phyloP scores from a whole-genome alignment of 2,888 invertebrate genomes.

The Temnothorax unifasciatus region DNA sequence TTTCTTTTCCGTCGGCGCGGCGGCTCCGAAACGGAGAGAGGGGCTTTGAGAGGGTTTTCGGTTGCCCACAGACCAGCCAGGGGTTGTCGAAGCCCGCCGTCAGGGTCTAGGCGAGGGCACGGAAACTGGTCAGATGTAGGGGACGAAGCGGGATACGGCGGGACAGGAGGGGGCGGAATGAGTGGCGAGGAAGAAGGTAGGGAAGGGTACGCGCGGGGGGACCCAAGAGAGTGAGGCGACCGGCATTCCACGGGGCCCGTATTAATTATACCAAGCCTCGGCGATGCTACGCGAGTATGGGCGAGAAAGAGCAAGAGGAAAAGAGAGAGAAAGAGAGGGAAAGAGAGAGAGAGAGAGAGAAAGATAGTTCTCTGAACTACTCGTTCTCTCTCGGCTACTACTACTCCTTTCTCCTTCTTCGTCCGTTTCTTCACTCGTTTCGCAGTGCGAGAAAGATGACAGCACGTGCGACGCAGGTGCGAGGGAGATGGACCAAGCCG shows the following conservation, averaged over 20 bases:
- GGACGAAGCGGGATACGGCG: slow-evolving; percentile 58
- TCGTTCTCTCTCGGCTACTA: slow-evolving; percentile 47
- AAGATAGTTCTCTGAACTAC: slow-evolving; percentile 54
- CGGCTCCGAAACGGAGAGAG: slow-evolving; percentile 47
- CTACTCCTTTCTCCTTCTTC: slow-evolving; percentile 40
- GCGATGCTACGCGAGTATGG: slow-evolving; percentile 81
- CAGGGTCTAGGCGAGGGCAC: slow-evolving; percentile 76
- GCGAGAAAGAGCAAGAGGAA: slow-evolving; percentile 73
- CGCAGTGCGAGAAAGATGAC: slow-evolving; percentile 50
- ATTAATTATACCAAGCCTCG: slow-evolving; percentile 85
- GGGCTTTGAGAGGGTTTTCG: slow-evolving; percentile 51
- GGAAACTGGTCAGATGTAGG: slow-evolving; percentile 80
- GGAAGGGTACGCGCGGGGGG: slow-evolving; percentile 60
- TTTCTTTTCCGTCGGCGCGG: slow-evolving; percentile 49
- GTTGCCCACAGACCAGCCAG: slow-evolving; percentile 19
- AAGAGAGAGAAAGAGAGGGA: slow-evolving; percentile 68
- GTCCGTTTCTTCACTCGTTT: slow-evolving; percentile 30
- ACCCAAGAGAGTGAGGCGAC: slow-evolving; percentile 82
- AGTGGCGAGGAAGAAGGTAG: slow-evolving; percentile 66
- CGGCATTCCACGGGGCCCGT: slow-evolving; percentile 85
- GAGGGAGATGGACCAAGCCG: slow-evolving; percentile 52
- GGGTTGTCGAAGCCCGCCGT: slow-evolving; percentile 65
- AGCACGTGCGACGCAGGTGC: slow-evolving; percentile 53
- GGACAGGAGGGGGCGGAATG: slow-evolving; percentile 69
- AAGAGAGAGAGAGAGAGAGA: slow-evolving; percentile 71